Base-by-base conservation (phyloP, 2,113 vertebrate genomes). In the Athene noctua region DNA sequence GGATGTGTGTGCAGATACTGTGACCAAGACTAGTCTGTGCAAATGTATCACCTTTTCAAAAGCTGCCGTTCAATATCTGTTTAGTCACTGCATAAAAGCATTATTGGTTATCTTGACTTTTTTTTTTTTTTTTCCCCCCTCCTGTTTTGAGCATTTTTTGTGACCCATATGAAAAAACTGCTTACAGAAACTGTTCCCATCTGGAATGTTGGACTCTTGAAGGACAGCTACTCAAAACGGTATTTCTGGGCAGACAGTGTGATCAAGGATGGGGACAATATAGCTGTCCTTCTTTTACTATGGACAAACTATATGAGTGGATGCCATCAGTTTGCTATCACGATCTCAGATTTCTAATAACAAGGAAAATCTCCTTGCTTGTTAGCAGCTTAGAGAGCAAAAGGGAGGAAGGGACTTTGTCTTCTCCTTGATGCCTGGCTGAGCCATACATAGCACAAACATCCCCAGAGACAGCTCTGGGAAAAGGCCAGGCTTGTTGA, bases 401-500 rank as follows among this genome's bases (percentile, higher is more conserved):
- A 89, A 75, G 30, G 20, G 19, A 87, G 17, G 36, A 44, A 84
- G 88, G 85, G 87, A 84, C 66, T 72, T 88, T 63, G 23, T 87
- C 66, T 46, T 91, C 58, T 92, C 74, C 66, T 84, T 95, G 46
- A 75, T 89, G 55, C 49, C 36, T 85, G 44, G 21, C 72, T 91
- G 81, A 95, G 81, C 74, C 80, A 70, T 73, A 78, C 17, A 13
- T 78, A 65, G 40, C 58, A 90, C 62, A 93, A 54, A 85, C 49
- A 65, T 58, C 84, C 61, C 67, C 14, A 18, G 81, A 92, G 87
- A 94, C 38, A 80, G 62, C 78, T 66, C 78, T 77, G 78, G 58
- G 78, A 90, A 94, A 93, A 87, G 80, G 68, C 89, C 73, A 75
- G 61, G 27, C 81, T 88, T 90, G 70, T n/a, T 92, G 81, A 91